Percentiles rank a stretch among this genome's conserved stretches.
These are phyloP conservation scores for Lepilemur ruficaudatus DNA, from an alignment of 2,797 vertebrate genomes.

Conservation along the genomic window DNA sequence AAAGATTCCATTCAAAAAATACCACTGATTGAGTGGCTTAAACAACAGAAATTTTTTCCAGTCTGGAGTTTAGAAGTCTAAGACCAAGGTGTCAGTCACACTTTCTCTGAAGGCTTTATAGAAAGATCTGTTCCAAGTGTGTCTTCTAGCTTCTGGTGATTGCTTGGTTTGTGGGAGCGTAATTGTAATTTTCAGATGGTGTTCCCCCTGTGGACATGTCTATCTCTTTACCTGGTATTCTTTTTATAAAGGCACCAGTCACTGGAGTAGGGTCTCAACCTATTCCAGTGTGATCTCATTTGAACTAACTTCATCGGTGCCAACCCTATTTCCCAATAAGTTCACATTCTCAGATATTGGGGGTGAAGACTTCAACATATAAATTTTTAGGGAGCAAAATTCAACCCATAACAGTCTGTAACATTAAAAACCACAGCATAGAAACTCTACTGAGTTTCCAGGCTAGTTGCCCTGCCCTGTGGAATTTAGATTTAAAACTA, in stretches of 20 bases:
- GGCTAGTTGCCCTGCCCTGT: background rate
- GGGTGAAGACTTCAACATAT: background rate
- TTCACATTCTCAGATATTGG: background rate
- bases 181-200: background rate
- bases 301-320: background rate
- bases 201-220: background rate
- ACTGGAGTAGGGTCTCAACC: background rate
- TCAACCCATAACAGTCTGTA: background rate
- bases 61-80: background rate
- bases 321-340: background rate
- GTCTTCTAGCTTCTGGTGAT: background rate
- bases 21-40: background rate
- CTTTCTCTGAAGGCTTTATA: background rate
- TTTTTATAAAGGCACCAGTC: background rate
- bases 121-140: background rate
- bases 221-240: background rate
- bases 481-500: background rate
- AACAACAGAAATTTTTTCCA: background rate
- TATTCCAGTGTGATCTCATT: background rate
- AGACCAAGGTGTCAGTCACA: background rate
- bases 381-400: background rate
- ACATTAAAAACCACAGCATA: background rate
- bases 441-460: background rate
- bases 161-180: background rate
- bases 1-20: background rate